Evolutionary conservation across 2,113 vertebrate genomes (phyloP).

Genomic region (Corvus hawaiiensis): DNA sequence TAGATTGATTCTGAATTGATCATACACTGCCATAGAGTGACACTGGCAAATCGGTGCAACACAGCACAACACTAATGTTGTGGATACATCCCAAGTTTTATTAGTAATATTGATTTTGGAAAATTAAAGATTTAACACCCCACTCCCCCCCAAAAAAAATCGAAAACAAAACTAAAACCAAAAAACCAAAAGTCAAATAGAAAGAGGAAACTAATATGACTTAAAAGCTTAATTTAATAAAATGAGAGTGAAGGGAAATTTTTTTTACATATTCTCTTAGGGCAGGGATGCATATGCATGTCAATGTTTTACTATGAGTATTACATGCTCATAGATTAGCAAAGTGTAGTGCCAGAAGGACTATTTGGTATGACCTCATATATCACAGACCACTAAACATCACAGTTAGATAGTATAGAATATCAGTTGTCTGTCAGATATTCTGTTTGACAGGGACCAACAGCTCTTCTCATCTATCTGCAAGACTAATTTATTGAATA

Average conservation of each 20-base stretch:
- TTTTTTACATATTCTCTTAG: background rate
- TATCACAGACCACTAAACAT: background rate
- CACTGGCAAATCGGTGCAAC: background rate
- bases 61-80: background rate
- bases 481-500: background rate
- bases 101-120: background rate
- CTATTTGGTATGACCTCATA: background rate
- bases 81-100: background rate
- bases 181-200: background rate
- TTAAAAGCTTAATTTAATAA: background rate
- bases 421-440: background rate
- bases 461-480: background rate
- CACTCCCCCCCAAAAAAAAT: background rate
- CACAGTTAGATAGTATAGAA: background rate
- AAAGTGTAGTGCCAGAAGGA: background rate
- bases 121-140: background rate
- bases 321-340: background rate
- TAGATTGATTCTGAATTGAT: background rate
- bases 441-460: background rate
- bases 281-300: background rate
- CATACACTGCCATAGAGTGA: background rate
- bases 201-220: background rate
- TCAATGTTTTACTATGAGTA: background rate
- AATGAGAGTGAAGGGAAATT: background rate
- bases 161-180: accelerated